Conservation (phyloP, 2,113 vertebrate species). For the Brachyistius frenatus region DNA sequence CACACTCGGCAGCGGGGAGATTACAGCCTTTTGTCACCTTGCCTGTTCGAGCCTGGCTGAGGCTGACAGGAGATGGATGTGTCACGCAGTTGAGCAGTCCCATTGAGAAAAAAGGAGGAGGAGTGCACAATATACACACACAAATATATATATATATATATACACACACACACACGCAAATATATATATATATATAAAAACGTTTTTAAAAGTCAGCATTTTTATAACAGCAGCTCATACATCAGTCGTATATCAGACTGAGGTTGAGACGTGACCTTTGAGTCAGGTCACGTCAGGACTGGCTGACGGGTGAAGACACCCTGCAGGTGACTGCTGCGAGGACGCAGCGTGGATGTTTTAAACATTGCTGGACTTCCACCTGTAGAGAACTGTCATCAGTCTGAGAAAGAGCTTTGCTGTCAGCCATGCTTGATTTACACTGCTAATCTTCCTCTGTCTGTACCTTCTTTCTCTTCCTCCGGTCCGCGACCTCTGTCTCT, state of each 20-base stretch:
- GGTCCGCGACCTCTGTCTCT: constrained; percentile 26
- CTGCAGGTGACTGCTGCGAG: constrained; percentile 23
- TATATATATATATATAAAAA: too few relatives aligned
- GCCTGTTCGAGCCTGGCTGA: constrained; percentile 67
- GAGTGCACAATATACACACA: too few relatives aligned
- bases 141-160: too few relatives aligned
- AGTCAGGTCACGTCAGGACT: background rate
- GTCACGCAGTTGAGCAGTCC: constrained; percentile 68
- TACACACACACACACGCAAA: too few relatives aligned
- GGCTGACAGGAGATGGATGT: constrained; percentile 71
- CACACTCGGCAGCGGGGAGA: constrained; percentile 66
- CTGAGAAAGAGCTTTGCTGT: constrained; percentile 60
- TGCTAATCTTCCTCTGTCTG: constrained; percentile 66
- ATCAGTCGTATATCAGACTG: constrained; percentile 9
- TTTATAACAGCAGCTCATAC: constrained; percentile 43
- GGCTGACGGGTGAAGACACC: constrained; percentile 20
- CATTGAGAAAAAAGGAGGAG: constrained; percentile 50
- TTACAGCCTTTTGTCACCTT: constrained; percentile 83
- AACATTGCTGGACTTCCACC: constrained; percentile 63
- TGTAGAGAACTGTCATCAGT: constrained; percentile 77
- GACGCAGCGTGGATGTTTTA: constrained; percentile 18
- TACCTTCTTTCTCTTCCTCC: constrained; percentile 47
- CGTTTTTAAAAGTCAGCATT: background rate
- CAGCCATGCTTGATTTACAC: constrained; percentile 75
- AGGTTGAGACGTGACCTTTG: constrained; percentile 11